Percentiles rank a stretch among this genome's conserved stretches.
Conservation (phyloP, 2,113 vertebrate genomes). For the Indicator maculatus region DNA sequence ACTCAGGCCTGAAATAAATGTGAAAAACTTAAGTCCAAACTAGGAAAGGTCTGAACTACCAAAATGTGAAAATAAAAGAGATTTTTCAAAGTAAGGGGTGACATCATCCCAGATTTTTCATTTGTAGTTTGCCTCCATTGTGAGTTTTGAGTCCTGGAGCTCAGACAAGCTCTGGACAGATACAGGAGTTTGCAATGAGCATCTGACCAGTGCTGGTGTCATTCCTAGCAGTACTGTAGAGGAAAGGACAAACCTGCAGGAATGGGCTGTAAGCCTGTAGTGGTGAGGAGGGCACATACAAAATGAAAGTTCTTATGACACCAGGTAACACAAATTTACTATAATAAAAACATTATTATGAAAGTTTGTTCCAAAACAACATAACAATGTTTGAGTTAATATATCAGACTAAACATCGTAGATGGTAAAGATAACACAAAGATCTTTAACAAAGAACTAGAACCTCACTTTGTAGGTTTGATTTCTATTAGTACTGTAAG, state of each 20-base stretch:
- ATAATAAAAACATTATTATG: neutral
- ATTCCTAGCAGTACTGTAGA: neutral
- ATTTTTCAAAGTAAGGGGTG: neutral
- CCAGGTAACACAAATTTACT: neutral
- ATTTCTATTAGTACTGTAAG: conserved; percentile 21
- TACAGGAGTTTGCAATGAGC: accelerated
- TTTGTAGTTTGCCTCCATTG: neutral
- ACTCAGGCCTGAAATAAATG: neutral
- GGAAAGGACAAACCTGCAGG: neutral
- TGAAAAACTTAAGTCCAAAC: neutral
- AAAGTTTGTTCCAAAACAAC: neutral
- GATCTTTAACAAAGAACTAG: neutral
- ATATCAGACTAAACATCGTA: neutral
- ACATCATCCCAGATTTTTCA: neutral
- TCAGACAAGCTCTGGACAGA: neutral
- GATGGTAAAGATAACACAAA: neutral
- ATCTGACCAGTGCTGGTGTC: too few relatives aligned
- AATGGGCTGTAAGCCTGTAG: neutral
- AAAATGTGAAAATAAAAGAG: neutral
- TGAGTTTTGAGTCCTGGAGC: neutral
- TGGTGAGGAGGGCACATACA: neutral
- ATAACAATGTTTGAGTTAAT: neutral
- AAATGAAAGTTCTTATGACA: neutral
- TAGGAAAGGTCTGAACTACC: neutral
- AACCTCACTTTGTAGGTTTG: neutral